Evolutionary conservation across 2,797 vertebrate species (phyloP), one percentile per base, ranked within the genome.

Genomic region (Phrynocephalus vlangalii): DNA sequence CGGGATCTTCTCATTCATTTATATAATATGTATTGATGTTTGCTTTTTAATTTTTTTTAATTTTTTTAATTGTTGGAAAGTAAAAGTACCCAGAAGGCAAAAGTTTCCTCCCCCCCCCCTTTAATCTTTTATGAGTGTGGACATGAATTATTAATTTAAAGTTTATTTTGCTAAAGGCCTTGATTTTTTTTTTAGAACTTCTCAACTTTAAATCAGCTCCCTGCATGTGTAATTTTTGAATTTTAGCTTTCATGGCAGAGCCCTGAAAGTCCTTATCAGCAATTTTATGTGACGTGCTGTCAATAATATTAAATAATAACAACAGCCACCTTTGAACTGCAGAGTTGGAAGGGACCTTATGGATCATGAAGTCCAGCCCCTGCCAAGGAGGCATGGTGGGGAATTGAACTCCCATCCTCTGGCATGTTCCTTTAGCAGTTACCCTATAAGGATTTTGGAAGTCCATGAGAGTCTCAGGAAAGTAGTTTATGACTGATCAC

Each of bases 61-160:
- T 38, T 87, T 92, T 91, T 90, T 91, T 82, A 92, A 89, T 89
- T 88, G 85, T 73, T 52, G 0, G 22, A 88, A 52, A 0, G 22
- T 90, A 91, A 86, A 38, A 93, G 82, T 77, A 52, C n/a, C 50
- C 75, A 73, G 79, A 79, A 0, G 15, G 88, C 73, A 89, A 73
- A 88, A 86, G 11, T 82, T 76, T 88, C 92, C 89, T 93, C 91
- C 73, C 89, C 86, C 83, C 91, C 73, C 89, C 87, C 83, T 79
- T 88, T 50, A 80, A 86, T 72, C 30, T 84, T 84, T 84, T 79
- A 85, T 91, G 86, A 82, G 83, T 33, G 28, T 92, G 86, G 78
- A 92, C 91, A 94, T 93, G 92, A 94, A 93, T 92, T 87, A 92
- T 94, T 91, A 92, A 92, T 93, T 66, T 56, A 87, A 82, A 80